Conservation (phyloP, 2,113 vertebrate species). For the Cinclus cinclus region DNA sequence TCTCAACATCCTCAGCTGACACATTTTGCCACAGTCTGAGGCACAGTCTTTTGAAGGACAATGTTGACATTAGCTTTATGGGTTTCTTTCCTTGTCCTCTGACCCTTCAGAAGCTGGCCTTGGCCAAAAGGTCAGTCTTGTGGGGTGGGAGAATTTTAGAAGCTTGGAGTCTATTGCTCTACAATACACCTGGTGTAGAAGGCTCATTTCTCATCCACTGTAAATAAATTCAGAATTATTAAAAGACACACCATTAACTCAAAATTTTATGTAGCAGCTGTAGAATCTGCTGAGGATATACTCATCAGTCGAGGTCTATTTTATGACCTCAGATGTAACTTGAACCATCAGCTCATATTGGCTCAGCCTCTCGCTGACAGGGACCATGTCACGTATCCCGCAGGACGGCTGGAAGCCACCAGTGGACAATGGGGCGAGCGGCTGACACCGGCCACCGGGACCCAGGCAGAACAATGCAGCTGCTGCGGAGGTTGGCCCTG, state of each 20-base stretch:
- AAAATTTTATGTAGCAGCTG: conserved; percentile 13
- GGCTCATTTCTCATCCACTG: neutral
- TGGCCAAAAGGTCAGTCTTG: neutral
- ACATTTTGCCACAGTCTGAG: neutral
- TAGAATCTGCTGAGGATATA: neutral
- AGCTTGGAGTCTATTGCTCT: neutral
- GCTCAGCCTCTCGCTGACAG: conserved; percentile 13
- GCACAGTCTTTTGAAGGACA: neutral
- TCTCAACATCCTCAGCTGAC: neutral
- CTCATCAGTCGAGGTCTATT: conserved; percentile 21
- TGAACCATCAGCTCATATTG: conserved; percentile 26
- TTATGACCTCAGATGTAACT: neutral
- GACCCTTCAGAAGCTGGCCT: neutral
- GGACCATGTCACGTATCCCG: conserved; percentile 58
- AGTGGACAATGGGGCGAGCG: neutral
- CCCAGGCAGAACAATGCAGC: conserved; percentile 56
- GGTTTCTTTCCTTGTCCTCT: neutral
- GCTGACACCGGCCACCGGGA: neutral
- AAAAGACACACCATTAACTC: neutral
- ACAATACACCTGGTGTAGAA: neutral
- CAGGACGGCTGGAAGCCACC: conserved; percentile 13
- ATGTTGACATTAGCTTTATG: neutral
- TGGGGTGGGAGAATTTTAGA: neutral
- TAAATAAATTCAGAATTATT: conserved; percentile 11
- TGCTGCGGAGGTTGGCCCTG: neutral